Base-by-base conservation (phyloP, 2,113 vertebrate genomes). In the Albula goreensis region DNA sequence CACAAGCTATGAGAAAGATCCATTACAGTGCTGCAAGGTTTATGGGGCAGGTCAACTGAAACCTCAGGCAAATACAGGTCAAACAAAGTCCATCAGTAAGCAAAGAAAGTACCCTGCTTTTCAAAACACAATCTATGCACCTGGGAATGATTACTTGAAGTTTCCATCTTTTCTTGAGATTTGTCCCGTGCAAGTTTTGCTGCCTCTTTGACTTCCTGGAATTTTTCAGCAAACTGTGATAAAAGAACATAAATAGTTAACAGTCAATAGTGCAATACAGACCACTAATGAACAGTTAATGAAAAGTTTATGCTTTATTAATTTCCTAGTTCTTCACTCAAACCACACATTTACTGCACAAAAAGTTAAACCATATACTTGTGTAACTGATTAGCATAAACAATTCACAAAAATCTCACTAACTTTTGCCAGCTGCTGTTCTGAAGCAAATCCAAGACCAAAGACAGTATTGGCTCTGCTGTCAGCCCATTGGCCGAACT, bases 401-500 rank as follows among this genome's bases (percentile, higher is more conserved):
- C 5, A 17, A 80, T 80, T 80, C 41, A 41, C 49, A 50, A 15
- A 63, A 80, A 6, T 57, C 4, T 11, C 17, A 41, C 0, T 91
- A 93, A 99, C 98, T 97, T 98, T 99, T 0, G 96, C 92, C 56
- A 99, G 96, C 50, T 98, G 98, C 89, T 97, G 98, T 91, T 99
- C 98, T 0, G 98, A 98, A 50, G 96, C 91, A 78, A 99, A 99
- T 70, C 98, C 98, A 90, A 99, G 92, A 5, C 98, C 98, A 9
- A 99, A 99, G 52, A 99, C 98, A 0, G 98, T 99, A 92, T 99
- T 99, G 82, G 98, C 98, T 87, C 98, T 95, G 96, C 98, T 99
- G 95, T 99, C 98, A 0, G 98, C 98, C 98, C 98, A 99, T 93
- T 99, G 98, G 85, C 98, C 98, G 0, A 99, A 99, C 93, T 99